Conservation (phyloP, 2,888 invertebrate species). For the Drosophila algonquin region DNA sequence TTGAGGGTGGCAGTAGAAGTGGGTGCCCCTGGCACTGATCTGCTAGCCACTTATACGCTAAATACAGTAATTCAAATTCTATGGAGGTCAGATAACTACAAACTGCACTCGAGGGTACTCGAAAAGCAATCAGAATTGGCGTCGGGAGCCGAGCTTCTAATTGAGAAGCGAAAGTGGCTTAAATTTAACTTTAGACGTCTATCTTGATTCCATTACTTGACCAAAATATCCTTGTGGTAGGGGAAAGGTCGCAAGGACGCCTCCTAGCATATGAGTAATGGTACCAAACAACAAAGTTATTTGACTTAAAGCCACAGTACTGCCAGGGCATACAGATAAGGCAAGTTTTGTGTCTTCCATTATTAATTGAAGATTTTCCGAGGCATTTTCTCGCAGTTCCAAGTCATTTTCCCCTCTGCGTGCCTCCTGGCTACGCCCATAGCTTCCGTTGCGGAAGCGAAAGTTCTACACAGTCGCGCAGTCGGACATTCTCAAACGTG, state of each 20-base stretch:
- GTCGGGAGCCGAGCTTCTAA: no score
- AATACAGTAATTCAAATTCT: constrained; percentile 42
- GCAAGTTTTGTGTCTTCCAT: constrained; percentile 54
- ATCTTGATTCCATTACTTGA: no score
- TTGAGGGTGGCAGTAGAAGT: background rate
- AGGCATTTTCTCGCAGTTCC: constrained; percentile 62
- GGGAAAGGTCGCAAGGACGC: no score
- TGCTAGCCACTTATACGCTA: no score
- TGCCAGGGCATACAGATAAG: constrained; percentile 15
- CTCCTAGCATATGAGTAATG: no score
- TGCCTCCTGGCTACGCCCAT: constrained; percentile 61
- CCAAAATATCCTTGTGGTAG: no score
- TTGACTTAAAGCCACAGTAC: no score
- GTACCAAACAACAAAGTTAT: no score
- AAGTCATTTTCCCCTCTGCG: constrained; percentile 53
- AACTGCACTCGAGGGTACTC: constrained; percentile 56
- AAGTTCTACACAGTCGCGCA: no score
- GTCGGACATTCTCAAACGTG: constrained; percentile 37
- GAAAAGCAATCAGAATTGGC: no score
- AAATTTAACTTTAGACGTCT: no score
- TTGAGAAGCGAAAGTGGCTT: no score
- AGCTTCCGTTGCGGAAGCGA: constrained; percentile 74
- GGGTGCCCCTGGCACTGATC: constrained; percentile 17
- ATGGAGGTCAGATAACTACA: constrained; percentile 65
- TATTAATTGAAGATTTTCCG: constrained; percentile 69